A percentile compares a stretch with the other conserved stretches of the same genome.
phyloP scores from a whole-genome alignment of 2,113 vertebrate genomes.

The Nothoprocta pentlandii region DNA sequence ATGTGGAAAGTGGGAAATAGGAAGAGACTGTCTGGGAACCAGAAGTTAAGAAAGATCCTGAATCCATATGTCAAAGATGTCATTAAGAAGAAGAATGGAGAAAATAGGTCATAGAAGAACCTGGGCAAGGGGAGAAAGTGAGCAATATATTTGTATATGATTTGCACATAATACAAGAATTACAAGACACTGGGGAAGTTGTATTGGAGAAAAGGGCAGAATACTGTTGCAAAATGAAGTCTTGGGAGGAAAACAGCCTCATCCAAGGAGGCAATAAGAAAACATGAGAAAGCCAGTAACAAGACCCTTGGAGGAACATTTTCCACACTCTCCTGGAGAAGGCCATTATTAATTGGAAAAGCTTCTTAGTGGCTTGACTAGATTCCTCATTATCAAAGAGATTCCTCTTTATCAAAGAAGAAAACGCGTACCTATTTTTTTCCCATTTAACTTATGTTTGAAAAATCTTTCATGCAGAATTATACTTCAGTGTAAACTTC shows the following conservation, averaged over 20 bases:
- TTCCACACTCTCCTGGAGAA: background rate
- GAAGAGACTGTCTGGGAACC: background rate
- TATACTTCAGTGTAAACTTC: background rate
- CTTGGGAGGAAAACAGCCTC: background rate
- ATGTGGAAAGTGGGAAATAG: background rate
- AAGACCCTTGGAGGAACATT: background rate
- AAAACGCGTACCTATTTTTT: background rate
- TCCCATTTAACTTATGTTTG: background rate
- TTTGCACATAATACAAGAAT: background rate
- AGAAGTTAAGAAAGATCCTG: background rate
- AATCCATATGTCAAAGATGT: background rate
- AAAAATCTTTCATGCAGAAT: background rate
- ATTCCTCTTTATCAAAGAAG: background rate
- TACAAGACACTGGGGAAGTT: background rate
- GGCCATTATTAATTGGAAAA: background rate
- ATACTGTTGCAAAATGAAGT: background rate
- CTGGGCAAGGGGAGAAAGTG: background rate
- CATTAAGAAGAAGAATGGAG: background rate
- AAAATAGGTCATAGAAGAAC: background rate
- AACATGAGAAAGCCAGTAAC: background rate
- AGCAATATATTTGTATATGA: background rate
- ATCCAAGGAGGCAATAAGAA: background rate
- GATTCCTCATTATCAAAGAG: background rate
- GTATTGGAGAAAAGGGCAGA: background rate
- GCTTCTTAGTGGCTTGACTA: background rate